These are phyloP conservation scores for Drosophila pseudotalamancana DNA, from an alignment of 2,888 invertebrate species.

Conservation along the genomic window DNA sequence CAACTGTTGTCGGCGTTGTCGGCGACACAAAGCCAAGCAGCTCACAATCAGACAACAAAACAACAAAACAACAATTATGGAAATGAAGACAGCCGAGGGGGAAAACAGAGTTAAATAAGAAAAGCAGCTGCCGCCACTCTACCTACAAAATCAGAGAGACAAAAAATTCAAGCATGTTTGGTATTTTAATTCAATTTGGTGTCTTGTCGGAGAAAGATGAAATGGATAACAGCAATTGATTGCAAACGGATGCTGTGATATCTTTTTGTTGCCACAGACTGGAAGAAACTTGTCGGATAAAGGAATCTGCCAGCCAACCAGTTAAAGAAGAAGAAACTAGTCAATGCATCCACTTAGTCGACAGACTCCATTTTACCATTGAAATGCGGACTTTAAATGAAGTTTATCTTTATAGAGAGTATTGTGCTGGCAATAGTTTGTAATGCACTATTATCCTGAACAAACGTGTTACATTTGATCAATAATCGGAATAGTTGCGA, in stretches of 20 bases:
- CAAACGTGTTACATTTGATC: no score
- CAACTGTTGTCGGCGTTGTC: conserved; percentile 37
- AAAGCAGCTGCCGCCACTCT: conserved; percentile 47
- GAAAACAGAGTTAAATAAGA: conserved; percentile 5
- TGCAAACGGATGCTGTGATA: not conserved
- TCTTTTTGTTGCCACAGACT: not conserved
- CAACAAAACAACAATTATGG: conserved; percentile 66
- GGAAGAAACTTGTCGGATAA: conserved; percentile 21
- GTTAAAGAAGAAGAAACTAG: not conserved
- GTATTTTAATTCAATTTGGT: conserved; percentile 71
- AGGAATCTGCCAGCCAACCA: conserved; percentile 16
- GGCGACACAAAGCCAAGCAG: conserved; percentile 43
- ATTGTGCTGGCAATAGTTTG: no score
- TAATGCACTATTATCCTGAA: no score
- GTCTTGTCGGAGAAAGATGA: conserved; percentile 43
- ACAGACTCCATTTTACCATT: not conserved
- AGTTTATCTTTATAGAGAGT: no score
- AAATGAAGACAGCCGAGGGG: conserved; percentile 46
- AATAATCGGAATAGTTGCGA: no score
- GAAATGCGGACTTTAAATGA: no score
- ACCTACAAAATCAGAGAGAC: conserved; percentile 29
- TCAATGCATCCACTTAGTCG: no score
- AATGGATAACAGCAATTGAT: conserved; percentile 40
- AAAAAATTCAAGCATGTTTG: conserved; percentile 44
- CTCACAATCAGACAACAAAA: conserved; percentile 47